Evolutionary conservation across 2,888 invertebrate genomes (phyloP).

Genomic region (Melanotus villosus): DNA sequence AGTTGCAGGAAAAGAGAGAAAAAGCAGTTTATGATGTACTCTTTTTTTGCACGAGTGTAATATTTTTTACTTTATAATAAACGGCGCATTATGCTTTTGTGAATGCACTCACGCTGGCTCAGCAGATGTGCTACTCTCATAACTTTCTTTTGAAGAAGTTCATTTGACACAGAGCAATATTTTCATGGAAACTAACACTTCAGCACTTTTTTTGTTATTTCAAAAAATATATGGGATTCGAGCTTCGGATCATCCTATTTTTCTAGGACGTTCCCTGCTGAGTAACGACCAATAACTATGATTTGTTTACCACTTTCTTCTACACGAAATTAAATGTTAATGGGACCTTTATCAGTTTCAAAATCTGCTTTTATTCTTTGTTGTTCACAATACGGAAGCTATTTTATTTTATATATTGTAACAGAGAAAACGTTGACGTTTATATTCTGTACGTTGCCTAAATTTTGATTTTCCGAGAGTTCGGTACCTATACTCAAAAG

Average conservation of each 20-base stretch:
- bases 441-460: too few species aligned
- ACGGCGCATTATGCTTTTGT: constrained; percentile 60
- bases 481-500: too few species aligned
- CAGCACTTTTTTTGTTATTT: constrained; percentile 54
- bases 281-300: not conserved
- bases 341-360: too few species aligned
- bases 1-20: constrained; percentile 20
- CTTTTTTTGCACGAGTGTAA: constrained; percentile 43
- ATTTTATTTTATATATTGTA: too few species aligned
- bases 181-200: constrained; percentile 58
- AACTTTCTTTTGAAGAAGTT: constrained; percentile 62
- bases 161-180: constrained; percentile 60
- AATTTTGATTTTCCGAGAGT: too few species aligned
- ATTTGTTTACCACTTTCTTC: too few species aligned
- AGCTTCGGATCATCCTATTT: not conserved
- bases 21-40: constrained; percentile 21
- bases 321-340: too few species aligned
- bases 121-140: constrained; percentile 62
- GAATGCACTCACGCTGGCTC: constrained; percentile 61
- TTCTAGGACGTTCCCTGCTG: not conserved
- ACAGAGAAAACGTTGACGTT: too few species aligned
- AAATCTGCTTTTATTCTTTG: too few species aligned
- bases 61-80: constrained; percentile 58
- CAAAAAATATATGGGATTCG: constrained; percentile 11
- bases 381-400: too few species aligned